Evolutionary conservation across 1,140 invertebrate genomes (phyloP).

Genomic region (Macrobrachium nipponense): DNA sequence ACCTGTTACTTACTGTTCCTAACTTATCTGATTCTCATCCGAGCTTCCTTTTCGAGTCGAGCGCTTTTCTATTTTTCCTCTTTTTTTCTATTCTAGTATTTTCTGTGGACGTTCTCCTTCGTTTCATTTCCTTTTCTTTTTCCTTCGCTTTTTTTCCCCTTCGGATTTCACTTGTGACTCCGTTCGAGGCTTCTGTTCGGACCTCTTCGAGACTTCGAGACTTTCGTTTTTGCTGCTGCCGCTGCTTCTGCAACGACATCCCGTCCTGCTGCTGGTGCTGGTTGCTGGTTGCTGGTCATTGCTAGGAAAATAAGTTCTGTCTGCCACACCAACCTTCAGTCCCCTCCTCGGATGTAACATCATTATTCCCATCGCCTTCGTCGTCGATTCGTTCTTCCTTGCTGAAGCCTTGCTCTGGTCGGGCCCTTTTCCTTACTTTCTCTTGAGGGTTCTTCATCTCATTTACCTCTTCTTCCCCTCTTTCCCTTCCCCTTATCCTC

Average conservation of each 20-base stretch:
- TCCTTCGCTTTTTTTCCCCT: not conserved
- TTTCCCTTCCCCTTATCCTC: not conserved
- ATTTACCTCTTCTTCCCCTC: not conserved
- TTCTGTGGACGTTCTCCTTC: not conserved
- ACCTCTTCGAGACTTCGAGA: too few species aligned
- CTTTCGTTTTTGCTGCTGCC: not conserved
- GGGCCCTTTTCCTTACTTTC: slow-evolving; percentile 1
- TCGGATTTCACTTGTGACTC: not conserved
- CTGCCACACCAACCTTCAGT: too few species aligned
- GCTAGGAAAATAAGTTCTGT: too few species aligned
- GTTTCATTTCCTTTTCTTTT: not conserved
- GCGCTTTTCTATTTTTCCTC: not conserved
- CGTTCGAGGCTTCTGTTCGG: not conserved
- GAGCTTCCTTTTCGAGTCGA: not conserved
- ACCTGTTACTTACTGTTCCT: not conserved
- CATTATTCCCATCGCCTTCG: too few species aligned
- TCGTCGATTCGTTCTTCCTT: too few species aligned
- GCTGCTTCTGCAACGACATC: not conserved
- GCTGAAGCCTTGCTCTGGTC: too few species aligned
- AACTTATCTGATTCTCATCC: not conserved
- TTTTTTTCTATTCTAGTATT: slow-evolving; percentile 11
- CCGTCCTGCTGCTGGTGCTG: too few species aligned
- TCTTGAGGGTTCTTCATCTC: not conserved
- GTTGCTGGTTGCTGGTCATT: too few species aligned
- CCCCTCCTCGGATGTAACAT: too few species aligned